Evolutionary conservation across 2,797 vertebrate genomes (phyloP).

Genomic region (Macropodus opercularis): DNA sequence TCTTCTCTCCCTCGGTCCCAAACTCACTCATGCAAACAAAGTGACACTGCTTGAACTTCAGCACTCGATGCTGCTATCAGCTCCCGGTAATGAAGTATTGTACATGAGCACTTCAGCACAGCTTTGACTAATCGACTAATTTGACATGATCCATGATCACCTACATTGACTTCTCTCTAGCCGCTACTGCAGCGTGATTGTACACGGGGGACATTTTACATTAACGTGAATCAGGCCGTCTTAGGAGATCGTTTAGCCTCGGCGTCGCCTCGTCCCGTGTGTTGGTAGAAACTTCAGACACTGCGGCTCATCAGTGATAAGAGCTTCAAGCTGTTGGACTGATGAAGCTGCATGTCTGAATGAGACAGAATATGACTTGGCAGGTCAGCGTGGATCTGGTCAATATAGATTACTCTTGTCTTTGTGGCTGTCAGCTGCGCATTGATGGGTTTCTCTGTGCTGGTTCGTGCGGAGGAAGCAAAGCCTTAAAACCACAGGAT

Average conservation of each 20-base stretch:
- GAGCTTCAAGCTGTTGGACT: conserved; percentile 39
- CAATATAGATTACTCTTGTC: conserved; percentile 79
- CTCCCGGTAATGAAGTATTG: conserved; percentile 9
- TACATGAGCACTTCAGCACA: not conserved
- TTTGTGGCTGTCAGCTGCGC: conserved; percentile 35
- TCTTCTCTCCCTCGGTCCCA: conserved; percentile 16
- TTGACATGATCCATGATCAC: conserved; percentile 19
- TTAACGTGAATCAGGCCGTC: conserved; percentile 28
- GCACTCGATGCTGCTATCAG: not conserved
- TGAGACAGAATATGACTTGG: conserved; percentile 79
- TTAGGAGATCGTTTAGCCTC: conserved; percentile 12
- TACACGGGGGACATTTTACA: conserved; percentile 34
- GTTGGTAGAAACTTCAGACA: conserved; percentile 11
- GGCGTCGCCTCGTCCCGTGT: conserved; percentile 5
- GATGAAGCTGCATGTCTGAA: conserved; percentile 62
- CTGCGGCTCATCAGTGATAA: conserved; percentile 30
- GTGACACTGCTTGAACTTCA: conserved; percentile 22
- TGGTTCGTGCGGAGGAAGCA: not conserved
- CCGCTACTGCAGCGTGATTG: conserved; percentile 35
- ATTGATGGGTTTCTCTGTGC: conserved; percentile 49
- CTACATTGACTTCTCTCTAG: conserved; percentile 26
- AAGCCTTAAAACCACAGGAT: not conserved
- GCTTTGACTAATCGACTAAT: not conserved
- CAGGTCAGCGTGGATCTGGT: conserved; percentile 78
- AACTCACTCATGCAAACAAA: conserved; percentile 32